Percentiles rank a stretch among this genome's conserved stretches.
phyloP scores from a whole-genome alignment of 92 coral and sea anemone genomes.

The Umimayanthus kanabou region DNA sequence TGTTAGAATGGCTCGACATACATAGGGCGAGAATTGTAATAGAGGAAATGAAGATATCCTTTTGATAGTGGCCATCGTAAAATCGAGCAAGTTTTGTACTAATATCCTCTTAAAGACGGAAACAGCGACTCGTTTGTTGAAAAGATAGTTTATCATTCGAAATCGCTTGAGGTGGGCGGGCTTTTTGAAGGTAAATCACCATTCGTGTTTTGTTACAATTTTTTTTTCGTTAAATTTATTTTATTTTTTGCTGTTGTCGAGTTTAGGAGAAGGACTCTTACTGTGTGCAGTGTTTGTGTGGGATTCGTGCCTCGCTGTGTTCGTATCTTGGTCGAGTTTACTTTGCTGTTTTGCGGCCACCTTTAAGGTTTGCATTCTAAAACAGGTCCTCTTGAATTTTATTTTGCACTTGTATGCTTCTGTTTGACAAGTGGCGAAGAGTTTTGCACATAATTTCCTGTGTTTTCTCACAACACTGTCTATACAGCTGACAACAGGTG shows the following conservation, averaged over 20 bases:
- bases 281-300: not conserved
- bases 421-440: slow-evolving; percentile 85
- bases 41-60: slow-evolving; percentile 28
- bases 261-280: not conserved
- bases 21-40: not conserved
- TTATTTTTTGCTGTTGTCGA: slow-evolving; percentile 11
- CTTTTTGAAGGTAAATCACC: slow-evolving; percentile 7
- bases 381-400: slow-evolving; percentile 50
- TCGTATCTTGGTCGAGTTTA: slow-evolving; percentile 18
- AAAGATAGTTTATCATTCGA: slow-evolving; percentile 30
- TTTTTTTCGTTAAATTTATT: slow-evolving; percentile 21
- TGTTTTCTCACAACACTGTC: slow-evolving; percentile 66
- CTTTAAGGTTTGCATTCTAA: slow-evolving; percentile 10
- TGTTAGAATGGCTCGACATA: slow-evolving; percentile 1
- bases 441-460: slow-evolving; percentile 91
- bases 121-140: slow-evolving; percentile 34
- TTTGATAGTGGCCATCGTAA: slow-evolving; percentile 32
- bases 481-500: slow-evolving; percentile 95
- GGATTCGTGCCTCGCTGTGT: not conserved
- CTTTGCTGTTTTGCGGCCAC: slow-evolving; percentile 41
- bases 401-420: slow-evolving; percentile 64
- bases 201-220: slow-evolving; percentile 22
- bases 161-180: slow-evolving; percentile 44
- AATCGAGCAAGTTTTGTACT: slow-evolving; percentile 15
- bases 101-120: slow-evolving; percentile 42